These are phyloP conservation scores for Microtus richardsoni DNA, from an alignment of 2,113 vertebrate species.

Conservation along the genomic window DNA sequence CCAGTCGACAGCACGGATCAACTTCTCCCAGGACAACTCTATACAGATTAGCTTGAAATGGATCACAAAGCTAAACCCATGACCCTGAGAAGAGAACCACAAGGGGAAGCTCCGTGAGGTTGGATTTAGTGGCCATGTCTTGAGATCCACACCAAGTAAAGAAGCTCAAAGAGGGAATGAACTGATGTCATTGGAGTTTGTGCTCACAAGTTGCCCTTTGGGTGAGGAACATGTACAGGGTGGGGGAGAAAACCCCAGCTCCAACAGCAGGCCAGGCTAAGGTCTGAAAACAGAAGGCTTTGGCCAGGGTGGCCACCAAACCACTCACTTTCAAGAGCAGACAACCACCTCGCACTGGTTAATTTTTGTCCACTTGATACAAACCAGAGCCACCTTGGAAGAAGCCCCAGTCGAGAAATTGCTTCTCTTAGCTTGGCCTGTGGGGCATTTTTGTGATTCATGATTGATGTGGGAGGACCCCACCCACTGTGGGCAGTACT, in stretches of 20 bases:
- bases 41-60: background rate
- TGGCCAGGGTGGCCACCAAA: background rate
- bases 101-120: background rate
- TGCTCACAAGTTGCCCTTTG: background rate
- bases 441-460: background rate
- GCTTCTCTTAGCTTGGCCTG: background rate
- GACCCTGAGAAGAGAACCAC: background rate
- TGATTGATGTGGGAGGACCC: background rate
- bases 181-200: background rate
- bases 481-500: background rate
- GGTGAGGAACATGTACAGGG: background rate
- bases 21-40: background rate
- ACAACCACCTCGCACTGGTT: background rate
- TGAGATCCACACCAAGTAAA: background rate
- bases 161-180: background rate
- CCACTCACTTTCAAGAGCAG: background rate
- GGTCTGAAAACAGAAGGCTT: background rate
- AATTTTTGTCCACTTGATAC: background rate
- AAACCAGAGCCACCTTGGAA: background rate
- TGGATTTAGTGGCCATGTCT: background rate
- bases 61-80: background rate
- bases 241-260: background rate
- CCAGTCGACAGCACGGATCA: background rate
- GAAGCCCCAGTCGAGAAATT: background rate
- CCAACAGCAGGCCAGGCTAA: background rate